Evolutionary conservation across 2,888 invertebrate genomes (phyloP).

Genomic region (Ichneumon xanthorius): DNA sequence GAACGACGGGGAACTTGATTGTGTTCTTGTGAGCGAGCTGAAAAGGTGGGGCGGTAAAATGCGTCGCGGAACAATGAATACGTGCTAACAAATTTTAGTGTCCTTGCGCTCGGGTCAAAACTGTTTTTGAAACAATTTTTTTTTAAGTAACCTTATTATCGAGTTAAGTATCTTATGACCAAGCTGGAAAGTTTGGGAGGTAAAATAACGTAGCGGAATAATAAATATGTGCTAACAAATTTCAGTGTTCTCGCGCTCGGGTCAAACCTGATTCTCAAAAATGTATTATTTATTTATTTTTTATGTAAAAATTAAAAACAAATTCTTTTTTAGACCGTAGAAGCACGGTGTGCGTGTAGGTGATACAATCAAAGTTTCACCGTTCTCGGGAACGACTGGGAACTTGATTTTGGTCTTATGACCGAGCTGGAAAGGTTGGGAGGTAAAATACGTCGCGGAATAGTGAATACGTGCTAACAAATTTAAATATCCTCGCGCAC

Average conservation of each 20-base stretch:
- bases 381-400: conserved; percentile 26
- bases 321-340: background rate
- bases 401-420: conserved; percentile 18
- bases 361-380: conserved; percentile 61
- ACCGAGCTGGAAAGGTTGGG: conserved; percentile 47
- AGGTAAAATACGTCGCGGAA: conserved; percentile 47
- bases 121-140: no score
- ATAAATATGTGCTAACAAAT: conserved; percentile 65
- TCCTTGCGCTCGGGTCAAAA: conserved; percentile 9
- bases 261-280: background rate
- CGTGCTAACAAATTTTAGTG: conserved; percentile 60
- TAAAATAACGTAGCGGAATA: conserved; percentile 47
- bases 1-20: background rate
- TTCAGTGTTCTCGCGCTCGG: conserved; percentile 45
- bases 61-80: no score
- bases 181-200: conserved; percentile 43
- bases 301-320: no score
- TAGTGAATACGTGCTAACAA: conserved; percentile 64
- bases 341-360: conserved; percentile 6
- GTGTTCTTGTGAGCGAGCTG: no score
- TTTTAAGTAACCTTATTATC: no score
- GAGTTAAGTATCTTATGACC: conserved; percentile 19
- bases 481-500: conserved; percentile 57
- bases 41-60: no score
- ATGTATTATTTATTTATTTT: no score